Conservation (phyloP, 2,797 vertebrate species). For the Coracias cyanogaster region DNA sequence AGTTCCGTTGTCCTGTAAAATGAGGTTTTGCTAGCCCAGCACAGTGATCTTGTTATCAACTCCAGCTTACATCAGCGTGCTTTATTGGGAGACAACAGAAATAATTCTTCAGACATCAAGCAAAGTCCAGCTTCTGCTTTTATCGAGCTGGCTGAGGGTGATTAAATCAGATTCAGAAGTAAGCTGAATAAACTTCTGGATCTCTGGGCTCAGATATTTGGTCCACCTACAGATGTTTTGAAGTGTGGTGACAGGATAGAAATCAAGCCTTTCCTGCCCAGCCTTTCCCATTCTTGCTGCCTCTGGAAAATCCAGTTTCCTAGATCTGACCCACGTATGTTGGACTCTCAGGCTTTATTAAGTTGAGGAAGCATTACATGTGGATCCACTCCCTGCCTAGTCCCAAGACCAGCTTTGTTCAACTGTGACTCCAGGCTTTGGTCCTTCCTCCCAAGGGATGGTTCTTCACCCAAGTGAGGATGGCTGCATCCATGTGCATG, state of each 20-base stretch:
- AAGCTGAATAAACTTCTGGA: not conserved
- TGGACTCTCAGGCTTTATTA: not conserved
- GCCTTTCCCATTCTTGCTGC: not conserved
- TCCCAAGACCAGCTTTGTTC: not conserved
- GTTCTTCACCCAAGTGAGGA: not conserved
- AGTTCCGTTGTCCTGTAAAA: conserved; percentile 56
- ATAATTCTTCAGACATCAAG: conserved; percentile 40
- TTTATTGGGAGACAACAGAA: conserved; percentile 47
- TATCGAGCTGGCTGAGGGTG: not conserved
- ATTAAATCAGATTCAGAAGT: conserved; percentile 36
- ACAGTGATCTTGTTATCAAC: not conserved
- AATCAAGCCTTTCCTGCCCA: not conserved
- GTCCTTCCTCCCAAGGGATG: not conserved
- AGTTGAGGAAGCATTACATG: fast-evolving
- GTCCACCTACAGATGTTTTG: not conserved
- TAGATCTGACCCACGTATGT: not conserved
- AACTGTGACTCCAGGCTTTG: not conserved
- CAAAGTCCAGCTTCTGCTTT: not conserved
- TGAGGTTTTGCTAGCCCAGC: conserved; percentile 36
- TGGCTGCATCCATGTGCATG: fast-evolving
- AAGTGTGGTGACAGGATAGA: not conserved
- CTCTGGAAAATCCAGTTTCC: not conserved
- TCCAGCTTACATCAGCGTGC: not conserved
- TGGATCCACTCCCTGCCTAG: not conserved
- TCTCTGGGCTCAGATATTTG: not conserved